Evolutionary conservation across 23 tunicate species (phyloP), one percentile per base, ranked within the genome.

Genomic region (Pegea sp.): DNA sequence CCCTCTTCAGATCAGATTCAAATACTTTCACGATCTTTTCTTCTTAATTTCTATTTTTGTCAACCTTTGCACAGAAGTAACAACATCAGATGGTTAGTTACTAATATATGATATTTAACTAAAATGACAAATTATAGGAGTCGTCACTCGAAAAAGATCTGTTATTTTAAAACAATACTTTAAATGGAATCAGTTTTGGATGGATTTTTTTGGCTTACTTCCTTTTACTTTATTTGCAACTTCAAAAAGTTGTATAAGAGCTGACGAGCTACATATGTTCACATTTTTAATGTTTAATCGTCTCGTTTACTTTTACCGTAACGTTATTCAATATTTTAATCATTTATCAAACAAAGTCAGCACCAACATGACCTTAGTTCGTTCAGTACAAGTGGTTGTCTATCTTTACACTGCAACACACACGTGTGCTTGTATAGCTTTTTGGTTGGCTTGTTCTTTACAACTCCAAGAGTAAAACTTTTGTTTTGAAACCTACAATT

Each of bases 341-440:
- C 55, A 70, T 23, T 80, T 79, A 80, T 73, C 66, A 48, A 64
- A 70, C 65, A 59, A 68, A 4, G 46, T 70, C 29, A 55, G 71
- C 44, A 78, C 71, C 32, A 28, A 71, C 44, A 70, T 71, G 23
- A 66, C 66, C 2, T 28, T 63, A 24, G 65, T 70, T 24, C 75
- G 93, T 25, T 54, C 72, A 42, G 16, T 70, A 26, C 70, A 71
- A 59, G 53, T 79, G 43, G 49, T 71, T 5, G 69, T 70, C 42
- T 79, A 79, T 73, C 70, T 79, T 29, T 71, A 79, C 59, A 64
- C 73, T 8, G 57, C 65, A 65, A 79, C 78, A 2, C 93, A 79
- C 53, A 54, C 71, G 64, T 64, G 78, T 49, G 57, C 90, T 11
- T 63, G 90, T 53, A n/a, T n/a, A n/a, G n/a, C n/a, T n/a, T n/a